Conservation (phyloP, 2,888 invertebrate genomes). For the Drosophila tanythrix region DNA sequence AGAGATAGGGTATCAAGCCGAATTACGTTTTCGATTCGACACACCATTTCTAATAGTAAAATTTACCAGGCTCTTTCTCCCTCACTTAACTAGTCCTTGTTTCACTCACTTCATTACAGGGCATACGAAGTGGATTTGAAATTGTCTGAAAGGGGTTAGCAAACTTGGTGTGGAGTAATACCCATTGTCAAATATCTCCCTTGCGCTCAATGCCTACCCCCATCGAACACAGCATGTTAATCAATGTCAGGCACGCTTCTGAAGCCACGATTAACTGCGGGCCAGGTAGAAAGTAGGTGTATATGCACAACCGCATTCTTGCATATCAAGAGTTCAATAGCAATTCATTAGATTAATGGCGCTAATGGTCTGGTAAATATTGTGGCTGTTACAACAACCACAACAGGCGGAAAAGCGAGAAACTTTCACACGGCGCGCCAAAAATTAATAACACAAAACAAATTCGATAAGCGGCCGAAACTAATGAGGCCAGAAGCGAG, state of each 20-base stretch:
- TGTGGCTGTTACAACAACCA: constrained; percentile 41
- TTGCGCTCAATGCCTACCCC: neutral
- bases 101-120: neutral
- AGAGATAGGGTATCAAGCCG: neutral
- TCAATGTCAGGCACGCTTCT: constrained; percentile 46
- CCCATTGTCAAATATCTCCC: neutral
- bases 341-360: constrained; percentile 80
- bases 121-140: constrained; percentile 10
- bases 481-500: constrained; percentile 62
- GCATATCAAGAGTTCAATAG: constrained; percentile 65
- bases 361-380: constrained; percentile 81
- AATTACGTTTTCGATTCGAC: neutral
- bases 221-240: constrained; percentile 40
- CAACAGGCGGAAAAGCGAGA: neutral
- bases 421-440: constrained; percentile 34
- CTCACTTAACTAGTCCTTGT: neutral
- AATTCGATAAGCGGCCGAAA: constrained; percentile 76
- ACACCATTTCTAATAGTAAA: neutral
- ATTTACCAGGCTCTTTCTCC: neutral
- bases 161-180: neutral
- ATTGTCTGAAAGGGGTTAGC: constrained; percentile 3
- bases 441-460: constrained; percentile 68
- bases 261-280: neutral
- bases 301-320: constrained; percentile 2
- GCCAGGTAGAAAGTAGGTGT: constrained; percentile 3